phyloP scores from a whole-genome alignment of 2,888 invertebrate species.

The Halictus ligatus region DNA sequence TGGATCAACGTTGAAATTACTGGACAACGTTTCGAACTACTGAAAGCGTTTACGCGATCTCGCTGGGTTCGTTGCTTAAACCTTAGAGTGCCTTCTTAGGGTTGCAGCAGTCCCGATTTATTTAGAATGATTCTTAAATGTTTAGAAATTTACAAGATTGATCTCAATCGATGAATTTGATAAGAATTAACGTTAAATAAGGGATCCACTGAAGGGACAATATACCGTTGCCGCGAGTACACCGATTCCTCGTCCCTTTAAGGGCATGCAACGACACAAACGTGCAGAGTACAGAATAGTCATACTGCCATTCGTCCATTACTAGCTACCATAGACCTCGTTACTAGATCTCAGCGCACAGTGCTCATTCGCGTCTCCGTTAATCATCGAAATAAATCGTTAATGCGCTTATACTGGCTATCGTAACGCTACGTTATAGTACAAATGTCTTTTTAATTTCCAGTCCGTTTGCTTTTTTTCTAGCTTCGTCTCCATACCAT shows the following conservation, averaged over 20 bases:
- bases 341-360: conserved; percentile 5
- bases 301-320: conserved; percentile 59
- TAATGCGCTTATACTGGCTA: conserved; percentile 54
- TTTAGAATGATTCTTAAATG: not conserved
- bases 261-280: conserved; percentile 56
- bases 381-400: conserved; percentile 43
- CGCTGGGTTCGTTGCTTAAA: not conserved
- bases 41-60: not conserved
- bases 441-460: conserved; percentile 61
- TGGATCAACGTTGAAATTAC: not conserved
- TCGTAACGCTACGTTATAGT: conserved; percentile 50
- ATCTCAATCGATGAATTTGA: not conserved
- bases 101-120: not conserved
- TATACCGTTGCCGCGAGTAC: not conserved
- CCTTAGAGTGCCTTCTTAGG: not conserved
- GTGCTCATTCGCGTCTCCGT: conserved; percentile 40
- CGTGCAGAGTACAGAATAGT: conserved; percentile 59
- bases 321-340: conserved; percentile 53
- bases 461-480: conserved; percentile 4
- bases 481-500: not conserved
- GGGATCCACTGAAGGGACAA: not conserved
- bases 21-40: not conserved
- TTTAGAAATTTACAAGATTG: not conserved
- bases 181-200: not conserved
- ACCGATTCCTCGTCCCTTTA: conserved; percentile 32